Evolutionary conservation across 1,140 invertebrate species (phyloP), one percentile per base, ranked within the genome.

Genomic region (Drosophila nigromelanica): DNA sequence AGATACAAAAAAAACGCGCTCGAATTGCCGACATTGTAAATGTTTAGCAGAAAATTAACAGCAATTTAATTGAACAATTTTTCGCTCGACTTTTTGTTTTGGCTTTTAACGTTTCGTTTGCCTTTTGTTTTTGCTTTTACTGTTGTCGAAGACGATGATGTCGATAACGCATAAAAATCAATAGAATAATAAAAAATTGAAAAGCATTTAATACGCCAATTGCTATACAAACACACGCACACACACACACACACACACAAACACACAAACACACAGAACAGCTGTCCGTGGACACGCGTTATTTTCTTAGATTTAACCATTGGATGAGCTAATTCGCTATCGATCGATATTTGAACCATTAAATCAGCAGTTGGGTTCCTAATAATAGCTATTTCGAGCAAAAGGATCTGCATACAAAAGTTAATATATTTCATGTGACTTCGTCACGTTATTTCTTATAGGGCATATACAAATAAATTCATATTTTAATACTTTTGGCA

Each of bases 21-120:
- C 47, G 40, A 72, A 54, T 72, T 66, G 54, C 37, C 58, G 64
- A 80, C 77, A 80, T 83, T 80, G 81, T 77, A 85, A 85, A 86
- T 80, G 77, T 85, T 80, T 85, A 85, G 80, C 80, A 78, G 69
- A 67, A 86, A 85, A 87, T 85, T 85, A 85, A 85, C 74, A 86
- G 66, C 82, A 81, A 68, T 85, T 86, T 81, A 87, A 85, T 86
- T 74, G 73, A 73, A 77, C 52, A 76, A 76, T 73, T 69, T 63
- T 59, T 39, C 37, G 54, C 33, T 64, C 50, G 40, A 30, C 45
- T 71, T 62, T 43, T 67, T 33, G 24, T 43, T 63, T 54, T 52
- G 30, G 45, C 50, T 59, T 68, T 73, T 50, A 58, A 48, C 70
- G 50, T 51, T 4, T 15, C 3, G 3, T 33, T n/a, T 48, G 50